Evolutionary conservation across 2,888 invertebrate genomes (phyloP).

Genomic region (Drosophila anomelani): DNA sequence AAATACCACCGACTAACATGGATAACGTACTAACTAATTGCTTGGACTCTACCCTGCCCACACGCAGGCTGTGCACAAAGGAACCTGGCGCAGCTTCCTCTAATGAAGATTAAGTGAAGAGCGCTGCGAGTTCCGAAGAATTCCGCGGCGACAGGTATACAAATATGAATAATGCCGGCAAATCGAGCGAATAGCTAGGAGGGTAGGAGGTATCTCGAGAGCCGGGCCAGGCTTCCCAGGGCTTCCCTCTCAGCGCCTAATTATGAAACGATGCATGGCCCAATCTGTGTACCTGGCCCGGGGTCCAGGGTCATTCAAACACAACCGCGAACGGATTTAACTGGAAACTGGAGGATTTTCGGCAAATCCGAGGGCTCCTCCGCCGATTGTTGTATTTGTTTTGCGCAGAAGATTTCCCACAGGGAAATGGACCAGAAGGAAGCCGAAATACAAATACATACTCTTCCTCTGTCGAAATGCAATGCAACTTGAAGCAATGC

Average conservation of each 20-base stretch:
- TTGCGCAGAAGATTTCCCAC: slow-evolving; percentile 66
- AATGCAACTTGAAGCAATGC: slow-evolving; percentile 60
- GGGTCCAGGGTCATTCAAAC: slow-evolving; percentile 69
- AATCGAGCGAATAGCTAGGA: slow-evolving; percentile 11
- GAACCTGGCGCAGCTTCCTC: slow-evolving; percentile 12
- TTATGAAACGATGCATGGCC: slow-evolving; percentile 61
- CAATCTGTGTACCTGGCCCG: slow-evolving; percentile 67
- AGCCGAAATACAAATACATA: slow-evolving; percentile 42
- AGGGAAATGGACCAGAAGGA: slow-evolving; percentile 57
- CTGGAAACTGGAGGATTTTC: slow-evolving; percentile 60
- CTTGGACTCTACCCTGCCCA: slow-evolving; percentile 41
- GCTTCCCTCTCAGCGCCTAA: slow-evolving; percentile 55
- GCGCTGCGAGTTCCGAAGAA: slow-evolving; percentile 35
- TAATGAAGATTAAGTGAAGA: slow-evolving; percentile 69
- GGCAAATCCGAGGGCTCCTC: slow-evolving; percentile 15
- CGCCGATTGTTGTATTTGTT: slow-evolving; percentile 33
- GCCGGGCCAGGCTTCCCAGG: slow-evolving; percentile 34
- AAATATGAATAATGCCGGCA: slow-evolving; percentile 31
- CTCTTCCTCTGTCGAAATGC: slow-evolving; percentile 18
- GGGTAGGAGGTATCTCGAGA: neutral
- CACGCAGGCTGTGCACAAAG: slow-evolving; percentile 39
- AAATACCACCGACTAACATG: slow-evolving; percentile 52
- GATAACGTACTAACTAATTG: slow-evolving; percentile 67
- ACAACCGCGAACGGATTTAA: slow-evolving; percentile 66
- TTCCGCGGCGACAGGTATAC: slow-evolving; percentile 64